Conservation (phyloP, 2,797 vertebrate species). For the Pantherophis alleghaniensis region DNA sequence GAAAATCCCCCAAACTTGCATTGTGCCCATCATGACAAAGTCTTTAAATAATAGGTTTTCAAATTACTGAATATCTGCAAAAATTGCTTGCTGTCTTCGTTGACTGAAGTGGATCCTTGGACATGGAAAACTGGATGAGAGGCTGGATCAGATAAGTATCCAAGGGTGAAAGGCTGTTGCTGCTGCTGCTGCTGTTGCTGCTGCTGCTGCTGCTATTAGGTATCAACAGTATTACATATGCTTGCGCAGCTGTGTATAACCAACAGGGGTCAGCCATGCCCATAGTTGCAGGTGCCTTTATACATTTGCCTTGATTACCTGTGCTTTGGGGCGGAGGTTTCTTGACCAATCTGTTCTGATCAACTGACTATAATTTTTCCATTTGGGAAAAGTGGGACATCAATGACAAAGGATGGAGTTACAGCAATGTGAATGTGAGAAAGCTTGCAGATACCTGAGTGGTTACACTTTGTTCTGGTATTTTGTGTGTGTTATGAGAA, state of each 20-base stretch:
- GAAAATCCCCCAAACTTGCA: not conserved
- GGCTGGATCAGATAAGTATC: not conserved
- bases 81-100: slow-evolving; percentile 18
- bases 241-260: not conserved
- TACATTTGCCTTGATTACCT: slow-evolving; percentile 14
- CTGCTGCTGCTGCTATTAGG: not conserved
- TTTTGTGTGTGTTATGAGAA: not conserved
- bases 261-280: not conserved
- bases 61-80: not conserved
- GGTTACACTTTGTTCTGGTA: not conserved
- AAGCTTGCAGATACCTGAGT: not conserved
- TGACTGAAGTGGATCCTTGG: not conserved
- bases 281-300: slow-evolving; percentile 59
- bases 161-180: not conserved
- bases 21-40: slow-evolving; percentile 5
- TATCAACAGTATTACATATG: not conserved
- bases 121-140: no score
- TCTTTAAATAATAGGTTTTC: not conserved
- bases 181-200: no score
- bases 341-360: not conserved
- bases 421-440: not conserved
- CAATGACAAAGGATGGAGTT: no score
- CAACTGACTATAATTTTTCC: not conserved
- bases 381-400: not conserved
- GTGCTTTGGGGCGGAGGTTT: slow-evolving; percentile 47